Conservation (phyloP, 2,113 vertebrate species). For the Muntiacus reevesi region DNA sequence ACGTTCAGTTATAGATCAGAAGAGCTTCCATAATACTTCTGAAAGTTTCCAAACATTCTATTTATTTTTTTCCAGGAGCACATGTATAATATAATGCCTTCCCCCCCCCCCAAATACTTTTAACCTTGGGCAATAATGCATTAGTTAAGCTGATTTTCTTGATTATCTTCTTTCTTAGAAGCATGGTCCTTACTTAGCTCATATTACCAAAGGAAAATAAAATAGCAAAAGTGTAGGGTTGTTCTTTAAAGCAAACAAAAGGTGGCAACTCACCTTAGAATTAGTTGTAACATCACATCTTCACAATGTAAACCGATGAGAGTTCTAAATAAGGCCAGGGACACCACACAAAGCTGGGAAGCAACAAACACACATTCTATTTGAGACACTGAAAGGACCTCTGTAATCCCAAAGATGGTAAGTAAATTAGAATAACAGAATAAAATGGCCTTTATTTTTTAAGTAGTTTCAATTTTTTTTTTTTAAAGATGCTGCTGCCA, state of each 20-base stretch:
- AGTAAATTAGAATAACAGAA: conserved; percentile 49
- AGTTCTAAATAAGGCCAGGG: conserved; percentile 93
- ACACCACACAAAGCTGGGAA: conserved; percentile 93
- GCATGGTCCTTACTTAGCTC: neutral
- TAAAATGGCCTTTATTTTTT: conserved; percentile 1
- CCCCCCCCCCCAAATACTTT: neutral
- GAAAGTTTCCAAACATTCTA: neutral
- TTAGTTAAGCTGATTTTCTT: neutral
- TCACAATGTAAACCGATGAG: conserved; percentile 96
- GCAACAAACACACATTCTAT: conserved; percentile 42
- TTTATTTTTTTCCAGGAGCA: neutral
- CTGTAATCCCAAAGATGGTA: neutral
- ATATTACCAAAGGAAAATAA: neutral
- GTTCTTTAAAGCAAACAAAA: conserved; percentile 11
- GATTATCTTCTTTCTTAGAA: neutral
- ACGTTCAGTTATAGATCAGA: neutral
- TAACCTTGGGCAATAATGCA: conserved; percentile 9
- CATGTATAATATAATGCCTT: neutral
- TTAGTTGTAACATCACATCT: conserved; percentile 96
- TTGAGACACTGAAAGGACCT: conserved; percentile 56
- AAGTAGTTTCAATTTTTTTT: neutral
- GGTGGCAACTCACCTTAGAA: conserved; percentile 88
- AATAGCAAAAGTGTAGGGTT: neutral
- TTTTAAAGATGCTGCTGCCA: neutral
- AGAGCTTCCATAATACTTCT: neutral